Conservation (phyloP, 2,888 invertebrate genomes). For the Pedicia rivosa region DNA sequence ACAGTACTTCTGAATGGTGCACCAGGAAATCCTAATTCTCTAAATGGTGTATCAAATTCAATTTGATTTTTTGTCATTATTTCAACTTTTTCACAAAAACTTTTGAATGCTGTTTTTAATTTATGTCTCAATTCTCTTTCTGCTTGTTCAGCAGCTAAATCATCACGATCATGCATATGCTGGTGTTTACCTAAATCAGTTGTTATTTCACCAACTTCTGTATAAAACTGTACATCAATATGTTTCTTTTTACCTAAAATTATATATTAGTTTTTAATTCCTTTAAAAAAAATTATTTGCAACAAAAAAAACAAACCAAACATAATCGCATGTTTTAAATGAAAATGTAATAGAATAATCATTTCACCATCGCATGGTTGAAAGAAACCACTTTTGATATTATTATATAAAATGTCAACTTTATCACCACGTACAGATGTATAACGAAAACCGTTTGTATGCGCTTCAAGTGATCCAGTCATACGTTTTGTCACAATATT, state of each 20-base stretch:
- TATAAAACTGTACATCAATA: conserved; percentile 97
- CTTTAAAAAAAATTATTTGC: conserved; percentile 1
- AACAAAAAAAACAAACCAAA: conserved; percentile 48
- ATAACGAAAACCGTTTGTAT: conserved; percentile 90
- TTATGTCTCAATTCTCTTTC: conserved; percentile 93
- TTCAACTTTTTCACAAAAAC: conserved; percentile 95
- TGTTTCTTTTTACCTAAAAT: conserved; percentile 79
- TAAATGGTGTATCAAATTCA: conserved; percentile 97
- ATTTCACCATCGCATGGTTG: conserved; percentile 99
- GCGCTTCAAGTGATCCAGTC: conserved; percentile 87
- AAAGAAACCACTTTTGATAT: conserved; percentile 98
- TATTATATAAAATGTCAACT: conserved; percentile 97
- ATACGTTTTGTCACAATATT: conserved; percentile 95
- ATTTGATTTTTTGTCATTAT: conserved; percentile 90
- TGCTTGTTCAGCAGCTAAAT: conserved; percentile 95
- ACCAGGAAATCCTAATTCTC: conserved; percentile 95
- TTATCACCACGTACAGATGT: conserved; percentile 99
- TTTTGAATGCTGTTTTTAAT: conserved; percentile 93
- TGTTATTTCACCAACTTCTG: conserved; percentile 98
- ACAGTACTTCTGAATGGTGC: conserved; percentile 95
- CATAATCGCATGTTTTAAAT: conserved; percentile 97
- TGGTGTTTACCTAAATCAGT: conserved; percentile 99
- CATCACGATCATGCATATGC: conserved; percentile 99
- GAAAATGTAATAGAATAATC: conserved; percentile 98
- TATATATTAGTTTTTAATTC: neutral